These are phyloP conservation scores for Phrixothrix hirtus DNA, from an alignment of 2,888 invertebrate genomes.

Conservation along the genomic window DNA sequence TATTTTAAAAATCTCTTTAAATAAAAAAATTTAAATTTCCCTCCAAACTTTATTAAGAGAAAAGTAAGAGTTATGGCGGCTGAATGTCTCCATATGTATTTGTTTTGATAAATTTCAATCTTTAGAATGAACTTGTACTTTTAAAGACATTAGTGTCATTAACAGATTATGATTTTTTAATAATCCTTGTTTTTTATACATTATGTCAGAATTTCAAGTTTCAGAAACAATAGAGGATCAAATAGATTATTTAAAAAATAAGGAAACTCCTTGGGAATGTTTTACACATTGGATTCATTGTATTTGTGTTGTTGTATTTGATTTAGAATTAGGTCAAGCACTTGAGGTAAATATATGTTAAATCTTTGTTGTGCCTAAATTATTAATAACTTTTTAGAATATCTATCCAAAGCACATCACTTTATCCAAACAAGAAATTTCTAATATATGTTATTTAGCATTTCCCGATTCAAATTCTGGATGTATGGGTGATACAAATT, in stretches of 20 bases:
- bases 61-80: slow-evolving; percentile 1
- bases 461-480: slow-evolving; percentile 99
- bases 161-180: too few relatives aligned
- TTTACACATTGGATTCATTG: slow-evolving; percentile 96
- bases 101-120: slow-evolving; percentile 6
- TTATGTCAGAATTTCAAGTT: slow-evolving; percentile 19
- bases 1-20: not conserved
- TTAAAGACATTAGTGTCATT: not conserved
- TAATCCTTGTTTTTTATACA: too few relatives aligned
- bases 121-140: not conserved
- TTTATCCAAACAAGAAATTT: slow-evolving; percentile 82
- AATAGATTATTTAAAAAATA: slow-evolving; percentile 5
- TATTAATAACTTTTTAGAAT: slow-evolving; percentile 61
- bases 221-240: slow-evolving; percentile 2
- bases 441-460: slow-evolving; percentile 95
- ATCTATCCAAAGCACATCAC: slow-evolving; percentile 80
- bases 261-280: slow-evolving; percentile 63
- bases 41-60: not conserved
- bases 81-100: slow-evolving; percentile 11
- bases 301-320: slow-evolving; percentile 97
- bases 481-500: slow-evolving; percentile 98
- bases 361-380: slow-evolving; percentile 10
- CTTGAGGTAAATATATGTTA: slow-evolving; percentile 79
- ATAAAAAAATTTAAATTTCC: not conserved
- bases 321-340: slow-evolving; percentile 97